Conservation (phyloP, 1,140 invertebrate genomes). For the Theocolax elegans region DNA sequence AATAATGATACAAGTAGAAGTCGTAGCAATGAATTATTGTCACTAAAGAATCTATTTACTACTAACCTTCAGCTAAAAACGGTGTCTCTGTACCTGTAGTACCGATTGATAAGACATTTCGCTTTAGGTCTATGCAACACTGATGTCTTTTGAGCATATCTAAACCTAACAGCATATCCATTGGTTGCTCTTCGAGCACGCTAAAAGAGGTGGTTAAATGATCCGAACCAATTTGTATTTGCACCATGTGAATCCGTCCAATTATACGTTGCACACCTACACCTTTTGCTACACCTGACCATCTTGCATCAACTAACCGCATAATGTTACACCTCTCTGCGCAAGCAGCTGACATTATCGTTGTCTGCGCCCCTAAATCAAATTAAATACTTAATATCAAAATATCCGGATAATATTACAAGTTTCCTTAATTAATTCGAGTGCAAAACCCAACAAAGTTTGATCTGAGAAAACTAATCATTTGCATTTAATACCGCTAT, state of each 20-base stretch:
- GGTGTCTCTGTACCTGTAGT: conserved; percentile 92
- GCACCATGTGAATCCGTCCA: conserved; percentile 95
- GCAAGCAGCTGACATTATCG: conserved; percentile 92
- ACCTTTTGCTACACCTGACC: conserved; percentile 94
- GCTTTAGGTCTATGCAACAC: conserved; percentile 93
- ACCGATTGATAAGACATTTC: conserved; percentile 91
- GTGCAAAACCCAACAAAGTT: too few species aligned
- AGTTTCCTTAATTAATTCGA: too few species aligned
- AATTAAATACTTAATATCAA: neutral
- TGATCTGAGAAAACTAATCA: too few species aligned
- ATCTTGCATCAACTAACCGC: conserved; percentile 92
- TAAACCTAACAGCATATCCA: conserved; percentile 97
- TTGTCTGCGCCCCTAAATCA: conserved; percentile 85
- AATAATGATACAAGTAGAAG: too few species aligned
- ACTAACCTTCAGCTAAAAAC: conserved; percentile 84
- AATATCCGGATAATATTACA: too few species aligned
- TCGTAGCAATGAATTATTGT: too few species aligned
- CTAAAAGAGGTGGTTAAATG: conserved; percentile 97
- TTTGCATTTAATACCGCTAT: too few species aligned
- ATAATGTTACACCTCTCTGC: conserved; percentile 96
- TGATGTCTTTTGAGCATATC: conserved; percentile 98
- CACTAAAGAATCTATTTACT: too few species aligned
- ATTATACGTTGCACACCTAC: conserved; percentile 97
- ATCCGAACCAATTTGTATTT: conserved; percentile 94
- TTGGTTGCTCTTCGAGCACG: conserved; percentile 96